Evolutionary conservation across 2,113 vertebrate genomes (phyloP).

Genomic region (Willisornis vidua): DNA sequence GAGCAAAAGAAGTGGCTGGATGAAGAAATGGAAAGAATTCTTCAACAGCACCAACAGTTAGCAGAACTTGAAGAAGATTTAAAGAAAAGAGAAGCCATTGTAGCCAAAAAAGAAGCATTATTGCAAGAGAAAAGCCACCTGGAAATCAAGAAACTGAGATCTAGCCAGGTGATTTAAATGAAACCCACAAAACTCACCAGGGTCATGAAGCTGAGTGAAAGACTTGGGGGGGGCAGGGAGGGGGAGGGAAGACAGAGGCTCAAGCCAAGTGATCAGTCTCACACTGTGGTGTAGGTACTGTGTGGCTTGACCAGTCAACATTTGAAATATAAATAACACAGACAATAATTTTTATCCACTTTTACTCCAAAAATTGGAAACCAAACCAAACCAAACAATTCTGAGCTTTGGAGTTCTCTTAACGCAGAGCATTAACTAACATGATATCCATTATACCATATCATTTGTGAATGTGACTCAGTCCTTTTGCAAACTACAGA

Average conservation of each 20-base stretch:
- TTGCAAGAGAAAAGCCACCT: constrained; percentile 82
- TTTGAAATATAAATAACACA: not conserved
- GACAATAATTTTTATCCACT: not conserved
- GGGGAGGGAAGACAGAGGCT: not conserved
- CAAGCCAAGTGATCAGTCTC: not conserved
- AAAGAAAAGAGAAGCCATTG: constrained; percentile 83
- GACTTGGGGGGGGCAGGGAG: not conserved
- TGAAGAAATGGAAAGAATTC: constrained; percentile 85
- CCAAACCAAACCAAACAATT: not conserved
- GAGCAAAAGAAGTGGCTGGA: constrained; percentile 83
- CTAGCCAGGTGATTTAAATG: constrained; percentile 82
- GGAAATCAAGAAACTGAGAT: constrained; percentile 84
- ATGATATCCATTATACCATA: not conserved
- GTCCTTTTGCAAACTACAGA: not conserved
- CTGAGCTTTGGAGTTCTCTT: not conserved
- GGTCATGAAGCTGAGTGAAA: not conserved
- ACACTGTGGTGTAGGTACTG: not conserved
- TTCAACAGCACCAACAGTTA: constrained; percentile 81
- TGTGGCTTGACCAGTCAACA: not conserved
- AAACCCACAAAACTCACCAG: not conserved
- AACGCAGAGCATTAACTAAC: not conserved
- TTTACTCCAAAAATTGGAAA: not conserved
- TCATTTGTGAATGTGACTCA: not conserved
- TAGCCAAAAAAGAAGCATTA: constrained; percentile 81
- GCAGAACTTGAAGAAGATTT: constrained; percentile 85